Percentiles rank a stretch among this genome's conserved stretches.
phyloP scores from a whole-genome alignment of 2,113 vertebrate species.

The Zapornia atra region DNA sequence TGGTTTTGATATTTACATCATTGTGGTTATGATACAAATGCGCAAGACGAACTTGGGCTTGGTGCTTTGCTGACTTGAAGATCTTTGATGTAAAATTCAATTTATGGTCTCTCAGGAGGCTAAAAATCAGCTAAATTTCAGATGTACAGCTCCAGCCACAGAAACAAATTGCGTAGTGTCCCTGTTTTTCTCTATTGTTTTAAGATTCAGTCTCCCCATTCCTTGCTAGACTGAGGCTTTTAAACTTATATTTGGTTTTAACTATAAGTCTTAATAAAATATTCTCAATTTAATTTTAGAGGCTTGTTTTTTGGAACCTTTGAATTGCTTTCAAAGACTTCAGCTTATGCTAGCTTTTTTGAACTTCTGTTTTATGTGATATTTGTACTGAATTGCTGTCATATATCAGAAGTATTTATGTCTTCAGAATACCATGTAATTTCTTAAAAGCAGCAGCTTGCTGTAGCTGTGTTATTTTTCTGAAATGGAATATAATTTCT shows the following conservation, averaged over 20 bases:
- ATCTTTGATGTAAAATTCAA: neutral
- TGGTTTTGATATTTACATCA: neutral
- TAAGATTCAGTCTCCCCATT: neutral
- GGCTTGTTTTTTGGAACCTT: neutral
- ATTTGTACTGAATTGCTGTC: constrained; percentile 28
- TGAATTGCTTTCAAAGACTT: neutral
- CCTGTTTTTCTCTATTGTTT: neutral
- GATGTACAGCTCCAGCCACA: neutral
- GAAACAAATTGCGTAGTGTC: neutral
- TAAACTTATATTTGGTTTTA: neutral
- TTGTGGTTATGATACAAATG: neutral
- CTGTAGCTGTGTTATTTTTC: constrained; percentile 61
- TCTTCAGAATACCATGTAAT: constrained; percentile 55
- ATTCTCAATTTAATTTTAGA: neutral
- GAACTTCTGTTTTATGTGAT: neutral
- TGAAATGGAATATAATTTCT: constrained; percentile 54
- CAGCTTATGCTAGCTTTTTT: neutral
- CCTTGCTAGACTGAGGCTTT: neutral
- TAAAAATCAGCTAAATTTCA: neutral
- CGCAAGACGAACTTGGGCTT: neutral
- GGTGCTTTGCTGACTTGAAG: neutral
- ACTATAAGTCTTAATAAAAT: neutral
- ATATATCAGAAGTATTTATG: constrained; percentile 50
- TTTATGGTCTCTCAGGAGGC: neutral
- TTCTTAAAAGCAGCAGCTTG: constrained; percentile 63